Evolutionary conservation across 2,888 invertebrate species (phyloP).

Genomic region (Girardia tigrina): DNA sequence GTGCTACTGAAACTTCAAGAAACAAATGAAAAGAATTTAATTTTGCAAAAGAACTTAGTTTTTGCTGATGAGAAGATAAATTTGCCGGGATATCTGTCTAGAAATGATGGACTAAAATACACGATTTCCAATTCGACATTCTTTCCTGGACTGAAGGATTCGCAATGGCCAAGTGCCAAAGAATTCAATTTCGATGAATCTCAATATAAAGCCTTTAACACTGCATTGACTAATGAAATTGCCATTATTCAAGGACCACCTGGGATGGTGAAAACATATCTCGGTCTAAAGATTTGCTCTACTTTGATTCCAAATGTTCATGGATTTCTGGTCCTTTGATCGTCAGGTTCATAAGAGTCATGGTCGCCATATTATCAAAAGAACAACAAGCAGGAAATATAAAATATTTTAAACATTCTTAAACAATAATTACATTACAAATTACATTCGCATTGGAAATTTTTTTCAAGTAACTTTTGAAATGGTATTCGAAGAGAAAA

Average conservation of each 20-base stretch:
- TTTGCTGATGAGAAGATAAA: slow-evolving; percentile 6
- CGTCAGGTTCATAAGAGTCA: no score
- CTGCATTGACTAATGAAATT: slow-evolving; percentile 44
- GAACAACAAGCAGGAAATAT: no score
- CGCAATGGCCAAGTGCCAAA: slow-evolving; percentile 42
- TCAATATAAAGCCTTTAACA: slow-evolving; percentile 43
- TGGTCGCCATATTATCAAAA: no score
- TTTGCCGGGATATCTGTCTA: slow-evolving; percentile 8
- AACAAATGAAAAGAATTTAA: not conserved
- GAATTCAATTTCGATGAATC: slow-evolving; percentile 42
- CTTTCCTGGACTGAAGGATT: slow-evolving; percentile 21
- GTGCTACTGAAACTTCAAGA: slow-evolving; percentile 49
- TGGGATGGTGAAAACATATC: slow-evolving; percentile 40
- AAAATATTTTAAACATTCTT: no score
- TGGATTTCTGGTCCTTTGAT: no score
- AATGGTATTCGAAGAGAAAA: no score
- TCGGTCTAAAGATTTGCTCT: slow-evolving; percentile 40
- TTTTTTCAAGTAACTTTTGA: no score
- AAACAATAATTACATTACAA: no score
- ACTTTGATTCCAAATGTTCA: no score
- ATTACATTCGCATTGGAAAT: no score
- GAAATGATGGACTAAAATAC: slow-evolving; percentile 12
- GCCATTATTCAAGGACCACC: slow-evolving; percentile 43
- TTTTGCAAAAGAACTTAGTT: slow-evolving; percentile 20
- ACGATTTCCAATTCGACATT: not conserved